phyloP scores from a whole-genome alignment of 2,113 vertebrate species.

The Neogale vison region DNA sequence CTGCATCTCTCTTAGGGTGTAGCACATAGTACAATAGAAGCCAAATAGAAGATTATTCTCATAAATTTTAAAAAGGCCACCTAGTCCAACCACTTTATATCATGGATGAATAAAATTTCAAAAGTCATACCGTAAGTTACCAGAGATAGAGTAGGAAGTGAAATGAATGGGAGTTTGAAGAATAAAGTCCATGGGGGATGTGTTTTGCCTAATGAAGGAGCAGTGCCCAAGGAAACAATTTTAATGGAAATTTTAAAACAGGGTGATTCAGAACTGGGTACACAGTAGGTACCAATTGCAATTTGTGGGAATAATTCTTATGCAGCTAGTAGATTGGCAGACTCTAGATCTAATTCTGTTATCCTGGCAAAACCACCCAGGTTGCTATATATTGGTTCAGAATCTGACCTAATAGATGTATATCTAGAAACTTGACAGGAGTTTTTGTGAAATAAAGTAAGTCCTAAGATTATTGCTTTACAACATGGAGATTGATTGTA shows the following conservation, averaged over 20 bases:
- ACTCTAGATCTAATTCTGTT: background rate
- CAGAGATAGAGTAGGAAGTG: background rate
- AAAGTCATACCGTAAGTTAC: background rate
- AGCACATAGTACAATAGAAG: background rate
- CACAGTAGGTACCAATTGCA: background rate
- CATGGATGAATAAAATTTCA: background rate
- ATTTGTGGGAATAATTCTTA: background rate
- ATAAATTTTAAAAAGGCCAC: background rate
- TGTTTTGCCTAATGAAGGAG: background rate
- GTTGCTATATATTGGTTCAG: background rate
- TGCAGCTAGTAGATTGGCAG: background rate
- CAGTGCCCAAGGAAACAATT: background rate
- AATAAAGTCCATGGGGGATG: background rate
- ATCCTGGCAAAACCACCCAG: background rate
- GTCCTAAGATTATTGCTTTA: background rate
- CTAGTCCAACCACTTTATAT: background rate
- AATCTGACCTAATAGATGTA: background rate
- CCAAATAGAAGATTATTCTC: background rate
- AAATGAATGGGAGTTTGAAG: background rate
- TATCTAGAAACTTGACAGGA: background rate
- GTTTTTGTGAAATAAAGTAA: background rate
- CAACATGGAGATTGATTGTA: background rate
- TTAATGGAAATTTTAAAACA: conserved; percentile 25
- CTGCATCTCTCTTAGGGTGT: background rate
- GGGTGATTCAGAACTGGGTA: background rate